Percentiles rank a stretch among this genome's conserved stretches.
Conservation (phyloP, 2,797 vertebrate species). For the Cercopithecus neglectus region DNA sequence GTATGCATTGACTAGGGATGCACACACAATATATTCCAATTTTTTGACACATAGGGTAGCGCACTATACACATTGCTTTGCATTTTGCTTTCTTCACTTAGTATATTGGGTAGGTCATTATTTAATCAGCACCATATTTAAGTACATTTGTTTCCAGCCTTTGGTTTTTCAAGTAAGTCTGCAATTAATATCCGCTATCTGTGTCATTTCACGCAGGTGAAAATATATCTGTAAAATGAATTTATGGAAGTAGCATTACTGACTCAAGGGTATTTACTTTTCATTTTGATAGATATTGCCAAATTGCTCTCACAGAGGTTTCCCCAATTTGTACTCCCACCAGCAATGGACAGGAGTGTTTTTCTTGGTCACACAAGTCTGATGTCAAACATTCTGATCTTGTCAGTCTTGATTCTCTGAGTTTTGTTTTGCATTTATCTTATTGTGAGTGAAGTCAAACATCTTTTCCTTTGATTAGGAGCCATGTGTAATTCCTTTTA, state of each 20-base stretch:
- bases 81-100: neutral
- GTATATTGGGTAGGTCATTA: neutral
- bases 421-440: constrained; percentile 46
- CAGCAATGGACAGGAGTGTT: neutral
- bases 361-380: neutral
- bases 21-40: neutral
- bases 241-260: neutral
- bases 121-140: neutral
- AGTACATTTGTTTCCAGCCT: neutral
- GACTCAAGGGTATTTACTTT: neutral
- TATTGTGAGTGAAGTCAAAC: neutral
- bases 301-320: neutral
- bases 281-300: neutral
- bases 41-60: neutral
- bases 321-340: neutral
- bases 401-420: neutral
- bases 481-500: neutral
- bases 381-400: neutral
- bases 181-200: neutral
- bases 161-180: neutral
- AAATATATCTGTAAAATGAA: neutral
- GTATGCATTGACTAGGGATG: neutral
- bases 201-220: neutral
- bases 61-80: neutral
- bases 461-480: constrained; percentile 42